Evolutionary conservation across 1,140 invertebrate genomes (phyloP), one percentile per base, ranked within the genome.

Genomic region (Cydia strobilella): DNA sequence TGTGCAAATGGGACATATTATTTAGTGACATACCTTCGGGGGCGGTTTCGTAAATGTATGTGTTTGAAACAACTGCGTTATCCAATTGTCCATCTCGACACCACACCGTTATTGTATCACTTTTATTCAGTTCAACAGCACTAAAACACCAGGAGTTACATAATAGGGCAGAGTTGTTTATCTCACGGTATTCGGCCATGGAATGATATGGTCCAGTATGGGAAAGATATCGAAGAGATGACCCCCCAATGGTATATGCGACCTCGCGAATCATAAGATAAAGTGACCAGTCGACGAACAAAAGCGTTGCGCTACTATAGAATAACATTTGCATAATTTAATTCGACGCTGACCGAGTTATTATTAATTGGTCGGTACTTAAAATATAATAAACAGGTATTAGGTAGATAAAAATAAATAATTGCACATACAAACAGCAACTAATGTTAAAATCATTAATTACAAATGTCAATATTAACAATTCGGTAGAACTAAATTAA

Each of bases 191-290:
- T 73, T 82, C 87, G 77, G 85, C 84, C 74, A 81, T 79, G 72
- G 78, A 92, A 88, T 90, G 89, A 86, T 81, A 81, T 65, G 75
- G 74, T 79, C 79, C 83, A 86, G 81, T 76, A 84, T 86, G 84
- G 80, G 84, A 84, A 87, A 82, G 83, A 86, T 83, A 86, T 87
- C 77, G 82, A 75, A 82, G 77, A 84, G 88, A 89, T 90, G 89
- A 92, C 89, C 90, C 89, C 88, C 84, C 86, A 59, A 83, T 78
- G 71, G 75, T 80, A 82, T 80, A 82, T 80, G 75, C 77, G 82
- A 83, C 80, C 84, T 86, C 84, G 88, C 88, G 84, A 91, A 90
- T 86, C 84, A 79, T 84, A 79, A 89, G 86, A 90, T 89, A 85
- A 86, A 84, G 79, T 89, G 86, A 85, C 87, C 87, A 85, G 84